These are phyloP conservation scores for Geopemphigus sp. DNA, from an alignment of 1,140 invertebrate species.

Conservation along the genomic window DNA sequence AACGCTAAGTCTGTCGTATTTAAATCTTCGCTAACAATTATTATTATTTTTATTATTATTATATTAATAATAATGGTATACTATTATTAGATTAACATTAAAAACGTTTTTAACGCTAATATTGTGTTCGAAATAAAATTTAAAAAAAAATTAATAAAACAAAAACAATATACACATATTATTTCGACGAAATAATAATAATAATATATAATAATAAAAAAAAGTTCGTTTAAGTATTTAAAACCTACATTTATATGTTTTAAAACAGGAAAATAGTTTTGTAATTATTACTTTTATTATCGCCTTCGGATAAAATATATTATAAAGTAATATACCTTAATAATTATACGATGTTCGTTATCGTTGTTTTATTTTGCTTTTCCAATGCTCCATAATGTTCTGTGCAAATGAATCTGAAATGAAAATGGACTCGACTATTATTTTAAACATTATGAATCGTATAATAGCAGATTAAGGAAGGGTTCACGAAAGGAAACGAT, in stretches of 20 bases:
- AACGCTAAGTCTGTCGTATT: background rate
- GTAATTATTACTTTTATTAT: background rate
- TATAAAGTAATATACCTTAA: background rate
- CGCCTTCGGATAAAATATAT: background rate
- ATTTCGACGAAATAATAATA: background rate
- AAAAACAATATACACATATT: conserved; percentile 10
- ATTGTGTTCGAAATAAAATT: conserved; percentile 2
- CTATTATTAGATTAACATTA: background rate
- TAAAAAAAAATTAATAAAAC: too few species aligned
- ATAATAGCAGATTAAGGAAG: too few species aligned
- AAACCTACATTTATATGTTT: background rate
- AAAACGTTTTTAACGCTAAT: conserved; percentile 5
- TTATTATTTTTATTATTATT: background rate
- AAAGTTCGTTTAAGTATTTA: conserved; percentile 7
- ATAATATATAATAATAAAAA: background rate
- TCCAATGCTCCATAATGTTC: background rate
- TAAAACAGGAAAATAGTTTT: conserved; percentile 12
- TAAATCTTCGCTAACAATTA: conserved; percentile 11
- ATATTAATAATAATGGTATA: too few species aligned
- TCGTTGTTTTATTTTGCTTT: background rate
- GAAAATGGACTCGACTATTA: background rate
- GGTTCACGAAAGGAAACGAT: too few species aligned
- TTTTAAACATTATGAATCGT: too few species aligned
- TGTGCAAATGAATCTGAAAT: conserved; percentile 15
- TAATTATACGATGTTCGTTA: background rate